Base-by-base conservation (phyloP, 2,888 invertebrate genomes). In the Lithophane ornitopus region DNA sequence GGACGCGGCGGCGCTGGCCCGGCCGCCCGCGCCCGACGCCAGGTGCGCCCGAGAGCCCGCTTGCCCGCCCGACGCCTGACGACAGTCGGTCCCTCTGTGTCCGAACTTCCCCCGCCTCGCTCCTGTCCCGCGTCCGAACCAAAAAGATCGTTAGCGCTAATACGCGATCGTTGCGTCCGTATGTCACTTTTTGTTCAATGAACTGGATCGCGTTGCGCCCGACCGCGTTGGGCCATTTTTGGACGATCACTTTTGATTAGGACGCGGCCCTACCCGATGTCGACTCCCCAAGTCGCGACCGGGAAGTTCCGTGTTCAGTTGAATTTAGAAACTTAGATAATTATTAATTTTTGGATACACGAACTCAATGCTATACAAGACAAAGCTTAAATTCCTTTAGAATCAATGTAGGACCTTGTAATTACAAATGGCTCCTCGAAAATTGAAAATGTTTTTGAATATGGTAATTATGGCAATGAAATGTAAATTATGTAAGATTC, bases 1-100 rank as follows among this genome's bases (percentile, higher is more conserved):
- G 84, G 98, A 99, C 94, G 97, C 94, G 76, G 89, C 89, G 83
- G 96, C 96, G 70, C 94, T 97, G 41, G 92, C 94, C 59, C 94
- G 95, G 82, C 96, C 96, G 78, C 94, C 94, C 78, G 86, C 92
- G 85, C 87, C 91, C 86, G 96, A 95, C 90, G 92, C 93, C 92
- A 96, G 96, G 96, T 96, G 94, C 93, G 92, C 88, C 78, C 62
- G 19, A 22, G 28, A 59, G 69, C 71, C 80, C 67, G 80, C 75
- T 82, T 71, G 69, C 61, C 41, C 46, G 74, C 54, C 34, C 80
- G 68, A 73, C 74, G 58, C 65, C 44, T 72, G 66, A 65, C 81
- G n/a, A 19, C 34, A 8, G 58, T 34, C 54, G 28, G 46, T n/a
- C 49, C 66, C 11, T 11, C 19, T 46, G 39, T 44, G 41, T 54